Percentiles rank a stretch among this genome's conserved stretches.
Conservation (phyloP, 2,888 invertebrate species). For the Tenthredo amoena region DNA sequence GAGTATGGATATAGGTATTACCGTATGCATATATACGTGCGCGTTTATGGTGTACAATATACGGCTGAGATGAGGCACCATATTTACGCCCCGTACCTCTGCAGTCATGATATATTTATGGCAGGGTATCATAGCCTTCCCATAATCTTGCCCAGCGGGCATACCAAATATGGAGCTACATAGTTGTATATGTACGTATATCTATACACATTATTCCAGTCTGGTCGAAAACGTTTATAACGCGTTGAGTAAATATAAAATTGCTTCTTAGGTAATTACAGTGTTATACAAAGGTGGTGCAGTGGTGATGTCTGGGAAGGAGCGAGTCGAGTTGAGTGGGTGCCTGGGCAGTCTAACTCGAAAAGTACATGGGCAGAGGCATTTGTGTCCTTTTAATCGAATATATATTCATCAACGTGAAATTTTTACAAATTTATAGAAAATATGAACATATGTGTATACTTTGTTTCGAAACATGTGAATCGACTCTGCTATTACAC, state of each 20-base stretch:
- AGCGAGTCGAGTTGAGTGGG: slow-evolving; percentile 16
- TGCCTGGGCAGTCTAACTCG: neutral
- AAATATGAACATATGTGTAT: neutral
- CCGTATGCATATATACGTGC: neutral
- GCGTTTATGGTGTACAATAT: neutral
- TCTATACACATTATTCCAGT: neutral
- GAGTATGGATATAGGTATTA: neutral
- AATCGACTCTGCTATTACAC: too few species aligned
- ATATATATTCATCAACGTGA: neutral
- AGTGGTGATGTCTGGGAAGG: slow-evolving; percentile 18
- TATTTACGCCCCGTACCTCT: slow-evolving; percentile 27
- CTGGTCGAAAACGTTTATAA: slow-evolving; percentile 33
- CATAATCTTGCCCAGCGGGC: slow-evolving; percentile 47
- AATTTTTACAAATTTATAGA: neutral
- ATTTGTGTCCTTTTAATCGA: neutral
- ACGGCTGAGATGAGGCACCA: neutral
- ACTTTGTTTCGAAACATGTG: too few species aligned
- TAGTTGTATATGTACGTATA: neutral
- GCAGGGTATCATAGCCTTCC: slow-evolving; percentile 27
- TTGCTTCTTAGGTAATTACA: slow-evolving; percentile 45
- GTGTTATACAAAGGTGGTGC: slow-evolving; percentile 9
- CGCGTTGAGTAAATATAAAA: slow-evolving; percentile 47
- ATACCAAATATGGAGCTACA: slow-evolving; percentile 33
- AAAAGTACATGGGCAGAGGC: neutral
- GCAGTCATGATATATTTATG: slow-evolving; percentile 36